These are phyloP conservation scores for Parnassius orleans DNA, from an alignment of 2,888 invertebrate species.

Conservation along the genomic window DNA sequence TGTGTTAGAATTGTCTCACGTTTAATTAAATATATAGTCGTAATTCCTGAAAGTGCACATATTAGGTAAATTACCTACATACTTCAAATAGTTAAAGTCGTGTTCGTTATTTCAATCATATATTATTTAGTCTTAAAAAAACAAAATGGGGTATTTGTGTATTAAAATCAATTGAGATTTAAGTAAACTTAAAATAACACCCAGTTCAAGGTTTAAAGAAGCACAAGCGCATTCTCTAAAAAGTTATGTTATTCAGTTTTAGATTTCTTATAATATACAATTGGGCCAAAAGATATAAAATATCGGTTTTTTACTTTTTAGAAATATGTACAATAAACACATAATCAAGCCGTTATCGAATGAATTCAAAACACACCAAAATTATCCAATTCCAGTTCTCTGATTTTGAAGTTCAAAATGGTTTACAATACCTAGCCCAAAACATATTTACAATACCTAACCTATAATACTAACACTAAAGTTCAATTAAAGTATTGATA, in stretches of 20 bases:
- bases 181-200: constrained; percentile 63
- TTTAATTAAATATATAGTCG: constrained; percentile 28
- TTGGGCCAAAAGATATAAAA: constrained; percentile 34
- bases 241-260: constrained; percentile 74
- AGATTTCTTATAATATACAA: constrained; percentile 80
- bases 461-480: constrained; percentile 5
- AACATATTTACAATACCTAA: too few relatives aligned
- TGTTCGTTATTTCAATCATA: constrained; percentile 64
- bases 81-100: constrained; percentile 50
- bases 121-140: constrained; percentile 53
- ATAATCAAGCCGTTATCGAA: too few relatives aligned
- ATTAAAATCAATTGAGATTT: constrained; percentile 47
- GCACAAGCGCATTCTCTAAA: constrained; percentile 61
- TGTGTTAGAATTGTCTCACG: constrained; percentile 32
- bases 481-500: constrained; percentile 27
- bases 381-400: too few relatives aligned
- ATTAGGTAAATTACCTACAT: constrained; percentile 26
- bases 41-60: constrained; percentile 34
- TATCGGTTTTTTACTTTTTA: constrained; percentile 14
- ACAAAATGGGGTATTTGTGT: not conserved
- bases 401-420: too few relatives aligned
- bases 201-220: constrained; percentile 75
- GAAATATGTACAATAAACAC: not conserved
- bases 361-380: too few relatives aligned
- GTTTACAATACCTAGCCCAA: too few relatives aligned